Evolutionary conservation across 92 coral and sea anemone species (phyloP), one percentile per base, ranked within the genome.

Genomic region (Blastomussa wellsi): DNA sequence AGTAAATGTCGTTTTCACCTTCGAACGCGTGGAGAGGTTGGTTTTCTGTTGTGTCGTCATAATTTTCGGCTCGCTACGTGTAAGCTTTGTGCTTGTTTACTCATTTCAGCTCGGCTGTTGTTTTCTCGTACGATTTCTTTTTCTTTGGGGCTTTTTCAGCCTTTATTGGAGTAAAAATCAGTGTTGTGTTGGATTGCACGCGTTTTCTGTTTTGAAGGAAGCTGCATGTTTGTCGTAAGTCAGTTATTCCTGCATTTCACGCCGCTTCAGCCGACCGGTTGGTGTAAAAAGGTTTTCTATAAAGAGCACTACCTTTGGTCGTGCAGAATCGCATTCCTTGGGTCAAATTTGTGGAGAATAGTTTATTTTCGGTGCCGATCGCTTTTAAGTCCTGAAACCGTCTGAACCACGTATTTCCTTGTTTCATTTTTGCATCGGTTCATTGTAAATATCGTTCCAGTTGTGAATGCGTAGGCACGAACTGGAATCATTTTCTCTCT

Each of bases 11-110:
- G 91, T 60, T 89, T 55, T 66, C 86, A 47, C 49, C 65, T 71
- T 79, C 75, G 88, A 88, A 75, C 92, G 92, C 92, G 90, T 88
- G 92, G 92, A 89, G 72, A 90, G 70, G 79, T 79, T 71, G 64
- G 77, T 80, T 86, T 69, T 72, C 74, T 52, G 53, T 78, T 59
- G 74, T 84, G 91, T 91, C 94, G 91, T 78, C 87, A 82, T n/a
- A n/a, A n/a, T n/a, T 89, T 68, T 75, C 51, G 41, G 65, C 82
- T 80, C 64, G 75, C 78, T 76, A 79, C 88, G 83, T 83, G 91
- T 86, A 81, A 82, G 64, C 59, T 66, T 39, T 39, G 71, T n/a
- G 57, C 76, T 83, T 90, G 87, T 85, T 80, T 74, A 90, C 81
- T 81, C 77, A n/a, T 87, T 42, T 71, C 38, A 74, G 59, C 74